A percentile compares a stretch with the other conserved stretches of the same genome.
These are phyloP conservation scores for Miniopterus natalensis DNA, from an alignment of 2,113 vertebrate genomes.

Conservation along the genomic window DNA sequence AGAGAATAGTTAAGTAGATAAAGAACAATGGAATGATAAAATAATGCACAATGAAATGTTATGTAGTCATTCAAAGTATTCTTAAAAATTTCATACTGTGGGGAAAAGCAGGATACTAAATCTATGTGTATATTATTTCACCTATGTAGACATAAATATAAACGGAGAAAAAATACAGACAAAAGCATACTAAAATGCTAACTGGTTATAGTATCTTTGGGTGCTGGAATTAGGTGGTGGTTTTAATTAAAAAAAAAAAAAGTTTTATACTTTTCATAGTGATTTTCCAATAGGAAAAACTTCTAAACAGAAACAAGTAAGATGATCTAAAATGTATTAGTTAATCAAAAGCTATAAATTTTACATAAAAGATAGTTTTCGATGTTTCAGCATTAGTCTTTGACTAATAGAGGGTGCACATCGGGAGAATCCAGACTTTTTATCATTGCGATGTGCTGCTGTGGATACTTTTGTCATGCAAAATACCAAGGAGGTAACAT, in stretches of 20 bases:
- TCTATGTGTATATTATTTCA: not conserved
- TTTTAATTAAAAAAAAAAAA: not conserved
- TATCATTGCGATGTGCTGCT: not conserved
- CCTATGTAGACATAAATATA: not conserved
- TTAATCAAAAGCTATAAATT: constrained; percentile 1
- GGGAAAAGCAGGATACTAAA: constrained; percentile 32
- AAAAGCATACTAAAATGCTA: constrained; percentile 21
- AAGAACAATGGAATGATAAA: not conserved
- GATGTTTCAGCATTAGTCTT: constrained; percentile 3
- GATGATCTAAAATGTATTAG: constrained; percentile 9
- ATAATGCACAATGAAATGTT: not conserved
- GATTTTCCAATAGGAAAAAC: not conserved
- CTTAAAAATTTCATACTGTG: not conserved
- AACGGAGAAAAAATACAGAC: not conserved
- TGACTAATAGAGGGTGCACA: not conserved
- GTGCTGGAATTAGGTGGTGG: not conserved
- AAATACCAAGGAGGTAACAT: not conserved
- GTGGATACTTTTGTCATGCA: not conserved
- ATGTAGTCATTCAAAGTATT: not conserved
- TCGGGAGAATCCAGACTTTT: constrained; percentile 3
- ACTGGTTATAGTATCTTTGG: not conserved
- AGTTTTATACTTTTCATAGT: not conserved
- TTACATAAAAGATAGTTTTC: constrained; percentile 7
- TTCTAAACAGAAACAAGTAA: not conserved
- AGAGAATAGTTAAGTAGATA: constrained; percentile 32